Conservation (phyloP, 2,113 vertebrate species). For the Mola mola region DNA sequence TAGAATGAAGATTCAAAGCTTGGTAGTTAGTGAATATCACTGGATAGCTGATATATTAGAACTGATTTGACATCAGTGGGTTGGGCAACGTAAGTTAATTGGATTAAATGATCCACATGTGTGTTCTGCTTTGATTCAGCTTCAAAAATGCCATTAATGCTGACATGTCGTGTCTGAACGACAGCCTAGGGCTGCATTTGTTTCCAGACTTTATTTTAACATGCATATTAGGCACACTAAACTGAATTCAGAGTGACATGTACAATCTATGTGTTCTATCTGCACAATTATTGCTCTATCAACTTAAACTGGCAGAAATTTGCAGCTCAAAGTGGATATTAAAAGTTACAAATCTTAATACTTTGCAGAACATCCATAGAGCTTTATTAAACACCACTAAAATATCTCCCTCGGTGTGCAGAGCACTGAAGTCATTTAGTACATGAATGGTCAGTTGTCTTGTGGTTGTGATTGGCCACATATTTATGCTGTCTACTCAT, state of each 20-base stretch:
- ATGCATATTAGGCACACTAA: slow-evolving; percentile 27
- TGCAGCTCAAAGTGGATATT: too few relatives aligned
- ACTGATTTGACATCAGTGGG: slow-evolving; percentile 38
- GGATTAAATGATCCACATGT: slow-evolving; percentile 58
- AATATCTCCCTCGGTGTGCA: too few relatives aligned
- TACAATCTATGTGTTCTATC: too few relatives aligned
- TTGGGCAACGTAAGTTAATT: slow-evolving; percentile 41
- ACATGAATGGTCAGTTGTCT: neutral
- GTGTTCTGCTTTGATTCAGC: slow-evolving; percentile 65
- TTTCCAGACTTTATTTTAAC: slow-evolving; percentile 19
- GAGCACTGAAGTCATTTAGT: neutral
- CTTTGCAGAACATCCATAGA: too few relatives aligned
- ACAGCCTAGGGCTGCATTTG: neutral
- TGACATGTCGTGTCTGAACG: slow-evolving; percentile 29
- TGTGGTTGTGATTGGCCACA: neutral
- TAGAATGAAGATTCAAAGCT: slow-evolving; percentile 19
- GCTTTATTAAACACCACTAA: too few relatives aligned
- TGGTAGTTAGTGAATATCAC: slow-evolving; percentile 45
- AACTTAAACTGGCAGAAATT: too few relatives aligned
- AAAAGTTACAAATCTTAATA: too few relatives aligned
- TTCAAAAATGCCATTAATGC: slow-evolving; percentile 7
- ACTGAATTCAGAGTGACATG: slow-evolving; percentile 10
- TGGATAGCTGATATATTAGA: slow-evolving; percentile 24
- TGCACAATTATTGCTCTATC: too few relatives aligned
- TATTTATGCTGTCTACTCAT: neutral